A percentile compares a stretch with the other conserved stretches of the same genome.
Conservation (phyloP, 2,113 vertebrate genomes). For the Benitochromis conjunctus region DNA sequence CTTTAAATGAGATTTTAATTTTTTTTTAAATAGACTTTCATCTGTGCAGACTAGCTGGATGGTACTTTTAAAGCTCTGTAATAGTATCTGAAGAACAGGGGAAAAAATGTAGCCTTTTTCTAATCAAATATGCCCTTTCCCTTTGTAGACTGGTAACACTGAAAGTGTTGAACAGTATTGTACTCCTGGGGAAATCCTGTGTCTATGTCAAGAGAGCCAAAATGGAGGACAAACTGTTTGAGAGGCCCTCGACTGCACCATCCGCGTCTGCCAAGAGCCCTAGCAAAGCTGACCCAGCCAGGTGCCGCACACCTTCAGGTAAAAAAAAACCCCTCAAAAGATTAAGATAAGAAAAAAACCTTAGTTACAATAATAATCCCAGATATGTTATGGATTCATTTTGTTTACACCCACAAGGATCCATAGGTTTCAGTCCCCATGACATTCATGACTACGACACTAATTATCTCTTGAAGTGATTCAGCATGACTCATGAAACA, state of each 20-base stretch:
- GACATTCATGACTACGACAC: background rate
- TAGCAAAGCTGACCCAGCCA: slow-evolving; percentile 72
- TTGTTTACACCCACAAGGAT: background rate
- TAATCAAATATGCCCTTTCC: background rate
- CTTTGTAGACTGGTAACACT: slow-evolving; percentile 84
- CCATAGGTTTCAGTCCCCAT: background rate
- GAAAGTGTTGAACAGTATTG: slow-evolving; percentile 94
- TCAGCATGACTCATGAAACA: background rate
- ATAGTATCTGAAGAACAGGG: background rate
- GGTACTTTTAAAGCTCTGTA: background rate
- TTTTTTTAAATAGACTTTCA: background rate
- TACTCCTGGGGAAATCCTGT: slow-evolving; percentile 95
- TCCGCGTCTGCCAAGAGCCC: slow-evolving; percentile 70
- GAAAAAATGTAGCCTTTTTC: background rate
- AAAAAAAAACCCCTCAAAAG: background rate
- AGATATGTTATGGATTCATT: background rate
- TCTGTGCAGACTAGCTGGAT: background rate
- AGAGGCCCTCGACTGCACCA: slow-evolving; percentile 55
- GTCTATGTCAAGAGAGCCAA: slow-evolving; percentile 94
- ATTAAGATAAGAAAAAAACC: background rate
- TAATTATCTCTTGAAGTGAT: background rate
- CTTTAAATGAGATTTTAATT: background rate
- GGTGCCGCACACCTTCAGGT: slow-evolving; percentile 76
- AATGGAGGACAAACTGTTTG: slow-evolving; percentile 93
- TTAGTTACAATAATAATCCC: background rate